Evolutionary conservation across 2,888 invertebrate genomes (phyloP).

Genomic region (Lasiommata megera): DNA sequence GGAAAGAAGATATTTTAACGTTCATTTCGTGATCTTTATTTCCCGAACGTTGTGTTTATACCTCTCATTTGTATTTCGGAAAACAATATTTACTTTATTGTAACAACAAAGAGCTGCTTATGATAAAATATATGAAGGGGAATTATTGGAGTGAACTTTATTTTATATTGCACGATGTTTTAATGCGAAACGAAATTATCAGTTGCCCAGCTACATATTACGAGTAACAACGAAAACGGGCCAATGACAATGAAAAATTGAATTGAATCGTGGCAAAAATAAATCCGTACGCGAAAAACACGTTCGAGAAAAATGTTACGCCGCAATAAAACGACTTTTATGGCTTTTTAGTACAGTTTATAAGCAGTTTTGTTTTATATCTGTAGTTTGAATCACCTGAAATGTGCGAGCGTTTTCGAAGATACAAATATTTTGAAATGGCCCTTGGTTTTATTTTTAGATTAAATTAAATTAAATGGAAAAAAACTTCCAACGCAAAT

Average conservation of each 20-base stretch:
- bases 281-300: constrained; percentile 15
- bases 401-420: neutral
- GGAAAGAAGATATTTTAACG: no score
- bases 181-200: constrained; percentile 7
- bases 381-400: constrained; percentile 6
- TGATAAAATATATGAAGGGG: no score
- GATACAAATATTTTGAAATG: neutral
- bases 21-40: no score
- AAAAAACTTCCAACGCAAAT: no score
- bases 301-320: neutral
- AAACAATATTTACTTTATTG: no score
- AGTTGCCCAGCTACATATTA: constrained; percentile 12
- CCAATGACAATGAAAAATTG: constrained; percentile 20
- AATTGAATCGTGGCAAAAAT: constrained; percentile 21
- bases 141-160: neutral
- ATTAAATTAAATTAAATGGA: no score
- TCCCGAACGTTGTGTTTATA: no score
- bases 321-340: neutral
- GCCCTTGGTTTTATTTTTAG: neutral
- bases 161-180: constrained; percentile 1
- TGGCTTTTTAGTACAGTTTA: neutral
- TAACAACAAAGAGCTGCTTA: no score
- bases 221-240: constrained; percentile 15
- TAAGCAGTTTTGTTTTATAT: constrained; percentile 12
- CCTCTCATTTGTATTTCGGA: no score